These are phyloP conservation scores for Ichneumoninae sp. DNA, from an alignment of 2,888 invertebrate species.

Conservation along the genomic window DNA sequence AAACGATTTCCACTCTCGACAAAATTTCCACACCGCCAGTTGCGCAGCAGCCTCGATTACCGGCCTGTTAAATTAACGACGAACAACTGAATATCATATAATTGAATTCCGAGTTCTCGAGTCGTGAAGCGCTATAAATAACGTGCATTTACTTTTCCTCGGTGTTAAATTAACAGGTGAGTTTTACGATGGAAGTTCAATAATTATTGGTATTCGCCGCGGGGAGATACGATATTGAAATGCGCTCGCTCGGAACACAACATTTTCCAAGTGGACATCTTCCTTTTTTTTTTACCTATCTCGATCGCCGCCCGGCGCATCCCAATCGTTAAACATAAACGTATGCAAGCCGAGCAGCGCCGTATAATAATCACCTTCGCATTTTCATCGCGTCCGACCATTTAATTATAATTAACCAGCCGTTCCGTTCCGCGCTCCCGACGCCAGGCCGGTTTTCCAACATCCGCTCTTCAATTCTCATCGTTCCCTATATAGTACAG, in stretches of 20 bases:
- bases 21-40: neutral
- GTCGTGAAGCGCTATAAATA: conserved; percentile 18
- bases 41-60: neutral
- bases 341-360: conserved; percentile 1
- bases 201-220: conserved; percentile 26
- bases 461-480: conserved; percentile 64
- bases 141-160: neutral
- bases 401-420: conserved; percentile 67
- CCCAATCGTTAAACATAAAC: conserved; percentile 46
- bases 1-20: neutral
- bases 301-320: conserved; percentile 31
- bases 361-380: conserved; percentile 61
- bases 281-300: conserved; percentile 16
- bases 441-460: conserved; percentile 64
- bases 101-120: conserved; percentile 51
- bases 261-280: conserved; percentile 37
- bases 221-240: conserved; percentile 46
- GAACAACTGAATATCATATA: neutral
- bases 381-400: conserved; percentile 63
- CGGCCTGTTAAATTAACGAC: neutral
- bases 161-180: neutral
- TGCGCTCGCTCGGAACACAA: conserved; percentile 14
- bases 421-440: conserved; percentile 65
- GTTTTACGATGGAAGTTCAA: conserved; percentile 17
- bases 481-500: conserved; percentile 29